These are phyloP conservation scores for Tetropium fuscum DNA, from an alignment of 2,888 invertebrate genomes.

Conservation along the genomic window DNA sequence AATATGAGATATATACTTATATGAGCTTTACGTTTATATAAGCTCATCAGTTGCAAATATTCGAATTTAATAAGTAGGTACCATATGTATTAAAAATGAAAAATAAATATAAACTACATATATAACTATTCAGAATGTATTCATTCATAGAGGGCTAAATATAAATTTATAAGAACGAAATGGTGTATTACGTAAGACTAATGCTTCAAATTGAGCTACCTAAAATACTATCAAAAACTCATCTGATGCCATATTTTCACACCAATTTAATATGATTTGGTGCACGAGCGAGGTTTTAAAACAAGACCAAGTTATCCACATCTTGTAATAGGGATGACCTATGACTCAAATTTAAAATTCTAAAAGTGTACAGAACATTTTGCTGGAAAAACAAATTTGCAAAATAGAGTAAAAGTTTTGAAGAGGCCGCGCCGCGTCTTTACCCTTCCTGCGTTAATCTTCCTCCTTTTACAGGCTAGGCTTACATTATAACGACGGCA, in stretches of 20 bases:
- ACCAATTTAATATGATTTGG: conserved; percentile 56
- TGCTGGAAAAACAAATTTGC: conserved; percentile 64
- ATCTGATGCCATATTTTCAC: conserved; percentile 39
- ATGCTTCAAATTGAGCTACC: too few relatives aligned
- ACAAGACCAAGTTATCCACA: conserved; percentile 47
- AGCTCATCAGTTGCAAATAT: too few relatives aligned
- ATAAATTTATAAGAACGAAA: background rate
- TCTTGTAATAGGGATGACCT: conserved; percentile 60
- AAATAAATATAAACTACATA: too few relatives aligned
- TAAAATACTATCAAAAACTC: conserved; percentile 35
- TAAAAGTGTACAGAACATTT: conserved; percentile 59
- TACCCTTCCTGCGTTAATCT: conserved; percentile 44
- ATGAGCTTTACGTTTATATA: too few relatives aligned
- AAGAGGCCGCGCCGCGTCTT: conserved; percentile 42
- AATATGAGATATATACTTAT: too few relatives aligned
- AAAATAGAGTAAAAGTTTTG: conserved; percentile 62
- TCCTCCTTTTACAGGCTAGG: conserved; percentile 10
- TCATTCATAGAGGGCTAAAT: too few relatives aligned
- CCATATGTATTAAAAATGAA: too few relatives aligned
- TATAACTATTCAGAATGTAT: too few relatives aligned
- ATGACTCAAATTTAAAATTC: conserved; percentile 62
- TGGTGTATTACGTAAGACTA: conserved; percentile 3
- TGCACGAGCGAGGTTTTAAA: conserved; percentile 51
- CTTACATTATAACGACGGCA: conserved; percentile 10
- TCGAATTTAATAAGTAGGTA: too few relatives aligned